Evolutionary conservation across 30 jellyfish, hydroid and myxozoan species (phyloP), one percentile per base, ranked within the genome.

Genomic region (Clytia hemisphaerica): DNA sequence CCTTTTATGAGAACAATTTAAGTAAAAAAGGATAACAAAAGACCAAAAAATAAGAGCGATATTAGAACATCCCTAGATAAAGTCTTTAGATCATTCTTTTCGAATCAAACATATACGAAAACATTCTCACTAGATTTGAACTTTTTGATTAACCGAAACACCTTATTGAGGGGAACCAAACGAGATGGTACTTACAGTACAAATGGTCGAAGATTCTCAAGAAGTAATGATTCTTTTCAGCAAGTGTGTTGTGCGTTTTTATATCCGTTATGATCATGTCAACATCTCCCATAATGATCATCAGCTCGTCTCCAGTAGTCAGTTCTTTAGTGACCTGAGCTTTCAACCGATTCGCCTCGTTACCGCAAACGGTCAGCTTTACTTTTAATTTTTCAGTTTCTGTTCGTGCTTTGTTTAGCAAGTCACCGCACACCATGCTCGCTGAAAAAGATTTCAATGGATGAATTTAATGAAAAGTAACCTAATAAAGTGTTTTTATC

Each of bases 391-490:
- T 44, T 48, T 67, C 79, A 45, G 46, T 26, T 6, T 47, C 46
- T 29, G 44, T 67, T 29, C 28, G 28, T 22, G 79, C 46, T 7
- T 25, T 26, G 18, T 58, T 26, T 26, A 22, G 16, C 26, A 12
- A 58, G 29, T 58, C 10, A 12, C 10, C 65, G 25, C 29, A 12
- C 58, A 12, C 29, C 29, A 22, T 58, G 58, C 31, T 58, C 26
- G 46, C 21, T 9, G 75, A 25, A 16, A 10, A 45, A 19, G 46
- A 73, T 74, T 74, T 40, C 33, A 40, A 35, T 24, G 26, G 75
- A 15, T 47, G 44, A 26, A 67, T 67, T 16, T 73, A 74, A 31
- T 67, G 79, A 73, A 73, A 67, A 12, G 28, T 21, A 35, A 9
- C 74, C 21, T 67, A 73, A 44, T 16, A 44, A n/a, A n/a, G n/a